A percentile compares a stretch with the other conserved stretches of the same genome.
Evolutionary conservation across 2,797 vertebrate genomes (phyloP).

Genomic region (Bryconaethiops microstoma): DNA sequence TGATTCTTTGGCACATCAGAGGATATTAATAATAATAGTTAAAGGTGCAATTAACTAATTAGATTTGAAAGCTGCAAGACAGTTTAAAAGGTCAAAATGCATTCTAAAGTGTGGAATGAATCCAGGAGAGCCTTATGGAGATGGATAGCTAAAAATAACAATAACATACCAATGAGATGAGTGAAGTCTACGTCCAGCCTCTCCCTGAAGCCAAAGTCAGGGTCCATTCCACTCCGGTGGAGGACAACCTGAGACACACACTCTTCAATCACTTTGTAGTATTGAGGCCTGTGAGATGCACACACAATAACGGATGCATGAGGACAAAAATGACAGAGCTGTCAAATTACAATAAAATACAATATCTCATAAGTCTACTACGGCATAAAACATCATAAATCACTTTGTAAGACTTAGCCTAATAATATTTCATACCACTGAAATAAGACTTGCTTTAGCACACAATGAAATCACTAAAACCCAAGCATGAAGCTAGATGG

Average conservation of each 20-base stretch:
- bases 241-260: constrained; percentile 95
- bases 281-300: constrained; percentile 86
- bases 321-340: constrained; percentile 37
- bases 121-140: neutral
- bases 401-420: constrained; percentile 40
- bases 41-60: neutral
- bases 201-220: constrained; percentile 92
- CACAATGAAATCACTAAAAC: constrained; percentile 76
- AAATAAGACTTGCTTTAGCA: constrained; percentile 72
- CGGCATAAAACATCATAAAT: constrained; percentile 44
- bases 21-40: neutral
- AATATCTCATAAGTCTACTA: neutral
- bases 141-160: neutral
- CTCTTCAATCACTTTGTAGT: constrained; percentile 98
- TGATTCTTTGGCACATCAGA: too few species aligned
- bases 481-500: constrained; percentile 53
- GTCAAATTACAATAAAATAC: constrained; percentile 50
- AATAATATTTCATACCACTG: constrained; percentile 65
- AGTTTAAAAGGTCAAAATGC: neutral
- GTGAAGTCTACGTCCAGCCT: constrained; percentile 92
- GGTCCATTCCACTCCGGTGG: constrained; percentile 93
- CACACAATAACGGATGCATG: neutral
- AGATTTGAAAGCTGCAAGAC: neutral
- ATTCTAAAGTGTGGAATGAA: neutral
- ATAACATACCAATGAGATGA: constrained; percentile 87